phyloP scores from a whole-genome alignment of 2,797 vertebrate genomes.

The Tangara arthus region DNA sequence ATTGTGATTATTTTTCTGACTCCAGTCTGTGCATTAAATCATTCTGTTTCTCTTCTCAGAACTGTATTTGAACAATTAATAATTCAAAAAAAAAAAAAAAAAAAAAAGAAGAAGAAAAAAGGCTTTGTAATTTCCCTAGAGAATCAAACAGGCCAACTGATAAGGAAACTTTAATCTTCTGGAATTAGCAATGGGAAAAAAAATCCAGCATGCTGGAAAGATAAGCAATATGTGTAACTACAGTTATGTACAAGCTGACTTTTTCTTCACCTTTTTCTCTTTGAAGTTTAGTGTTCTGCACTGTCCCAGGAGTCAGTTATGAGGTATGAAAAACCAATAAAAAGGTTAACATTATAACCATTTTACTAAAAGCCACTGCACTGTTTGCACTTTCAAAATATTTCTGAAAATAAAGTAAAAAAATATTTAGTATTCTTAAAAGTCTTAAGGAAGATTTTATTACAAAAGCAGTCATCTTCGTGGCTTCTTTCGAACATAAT shows the following conservation, averaged over 20 bases:
- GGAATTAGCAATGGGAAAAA: neutral
- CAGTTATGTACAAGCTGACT: neutral
- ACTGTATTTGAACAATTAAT: neutral
- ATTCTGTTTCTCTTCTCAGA: neutral
- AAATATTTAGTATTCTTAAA: conserved; percentile 19
- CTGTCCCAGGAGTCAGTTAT: neutral
- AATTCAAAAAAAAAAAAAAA: neutral
- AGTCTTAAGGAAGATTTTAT: neutral
- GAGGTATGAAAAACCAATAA: conserved; percentile 32
- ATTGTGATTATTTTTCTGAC: neutral
- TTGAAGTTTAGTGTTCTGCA: neutral
- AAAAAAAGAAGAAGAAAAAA: neutral
- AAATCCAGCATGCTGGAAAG: neutral
- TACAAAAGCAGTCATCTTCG: conserved; percentile 12
- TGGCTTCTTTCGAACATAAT: neutral
- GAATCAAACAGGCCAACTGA: neutral
- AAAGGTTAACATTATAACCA: neutral
- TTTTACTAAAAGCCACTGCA: neutral
- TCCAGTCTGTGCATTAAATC: neutral
- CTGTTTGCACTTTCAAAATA: neutral
- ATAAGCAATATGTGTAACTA: neutral
- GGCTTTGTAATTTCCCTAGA: neutral
- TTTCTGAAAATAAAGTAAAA: conserved; percentile 41
- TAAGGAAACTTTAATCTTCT: neutral
- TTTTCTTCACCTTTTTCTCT: neutral